Percentiles rank a stretch among this genome's conserved stretches.
Conservation (phyloP, 2,113 vertebrate species). For the Anas platyrhynchos region DNA sequence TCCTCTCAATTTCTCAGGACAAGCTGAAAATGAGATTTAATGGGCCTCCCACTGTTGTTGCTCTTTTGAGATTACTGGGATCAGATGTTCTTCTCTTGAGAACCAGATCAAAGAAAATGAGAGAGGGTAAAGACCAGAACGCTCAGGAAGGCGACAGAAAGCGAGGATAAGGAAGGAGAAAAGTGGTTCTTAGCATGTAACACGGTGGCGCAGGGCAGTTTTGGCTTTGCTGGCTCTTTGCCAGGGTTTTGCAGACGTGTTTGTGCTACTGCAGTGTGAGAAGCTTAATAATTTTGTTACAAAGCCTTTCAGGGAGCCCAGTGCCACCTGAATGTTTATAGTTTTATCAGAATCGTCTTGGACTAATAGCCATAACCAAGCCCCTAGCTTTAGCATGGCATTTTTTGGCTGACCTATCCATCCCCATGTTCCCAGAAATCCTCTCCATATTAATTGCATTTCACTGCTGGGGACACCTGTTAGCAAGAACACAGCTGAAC, state of each 20-base stretch:
- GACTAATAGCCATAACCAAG: background rate
- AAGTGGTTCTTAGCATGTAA: background rate
- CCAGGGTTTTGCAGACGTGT: conserved; percentile 10
- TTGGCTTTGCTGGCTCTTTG: background rate
- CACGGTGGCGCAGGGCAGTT: background rate
- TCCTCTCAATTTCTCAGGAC: conserved; percentile 62
- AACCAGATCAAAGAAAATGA: conserved; percentile 58
- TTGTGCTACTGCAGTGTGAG: background rate
- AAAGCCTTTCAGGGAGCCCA: conserved; percentile 12
- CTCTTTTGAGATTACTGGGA: conserved; percentile 73
- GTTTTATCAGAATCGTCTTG: background rate
- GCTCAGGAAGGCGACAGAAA: background rate
- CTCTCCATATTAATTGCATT: conserved; percentile 32
- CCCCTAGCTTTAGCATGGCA: background rate
- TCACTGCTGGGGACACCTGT: conserved; percentile 64
- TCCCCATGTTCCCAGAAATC: conserved; percentile 55
- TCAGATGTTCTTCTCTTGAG: conserved; percentile 66
- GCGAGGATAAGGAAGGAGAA: background rate
- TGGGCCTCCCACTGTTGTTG: conserved; percentile 61
- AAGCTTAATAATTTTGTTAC: conserved; percentile 31
- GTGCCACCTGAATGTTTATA: background rate
- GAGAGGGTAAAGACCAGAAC: conserved; percentile 22
- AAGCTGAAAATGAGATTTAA: conserved; percentile 65
- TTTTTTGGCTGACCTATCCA: conserved; percentile 48
- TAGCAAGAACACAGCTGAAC: conserved; percentile 32